phyloP scores from a whole-genome alignment of 2,113 vertebrate species.

The Seriola aureovittata region DNA sequence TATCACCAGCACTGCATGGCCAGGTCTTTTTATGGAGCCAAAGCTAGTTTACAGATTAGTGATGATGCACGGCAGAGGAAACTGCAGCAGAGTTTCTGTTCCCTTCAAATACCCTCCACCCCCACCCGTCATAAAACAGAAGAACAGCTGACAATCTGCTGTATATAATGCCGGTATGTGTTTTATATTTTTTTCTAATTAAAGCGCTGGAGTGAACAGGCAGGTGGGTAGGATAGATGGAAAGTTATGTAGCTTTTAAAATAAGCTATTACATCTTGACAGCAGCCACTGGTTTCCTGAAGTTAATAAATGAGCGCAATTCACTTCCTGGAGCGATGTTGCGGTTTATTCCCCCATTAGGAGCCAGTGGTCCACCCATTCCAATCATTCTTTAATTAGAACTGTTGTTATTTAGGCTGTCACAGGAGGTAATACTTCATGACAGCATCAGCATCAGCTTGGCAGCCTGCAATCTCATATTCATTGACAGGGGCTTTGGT shows the following conservation, averaged over 20 bases:
- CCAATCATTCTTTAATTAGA: conserved; percentile 83
- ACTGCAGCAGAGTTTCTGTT: conserved; percentile 1
- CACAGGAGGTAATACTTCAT: conserved; percentile 72
- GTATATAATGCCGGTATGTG: conserved; percentile 6
- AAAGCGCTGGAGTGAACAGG: conserved; percentile 27
- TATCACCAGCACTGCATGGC: conserved; percentile 40
- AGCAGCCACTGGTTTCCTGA: conserved; percentile 67
- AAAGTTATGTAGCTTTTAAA: conserved; percentile 65
- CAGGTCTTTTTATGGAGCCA: conserved; percentile 41
- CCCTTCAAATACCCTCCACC: conserved; percentile 9
- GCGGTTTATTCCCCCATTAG: conserved; percentile 77
- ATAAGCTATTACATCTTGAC: conserved; percentile 76
- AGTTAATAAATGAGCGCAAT: conserved; percentile 79
- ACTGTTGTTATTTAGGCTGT: conserved; percentile 79
- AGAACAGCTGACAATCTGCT: conserved; percentile 21
- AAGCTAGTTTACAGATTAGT: conserved; percentile 52
- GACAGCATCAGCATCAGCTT: conserved; percentile 66
- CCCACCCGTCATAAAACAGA: neutral
- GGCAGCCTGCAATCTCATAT: conserved; percentile 74
- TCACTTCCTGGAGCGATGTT: conserved; percentile 73
- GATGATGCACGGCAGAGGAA: conserved; percentile 29
- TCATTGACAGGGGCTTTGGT: conserved; percentile 68
- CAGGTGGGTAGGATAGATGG: conserved; percentile 45
- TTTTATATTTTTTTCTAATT: conserved; percentile 50
- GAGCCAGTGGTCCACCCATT: conserved; percentile 69